A percentile compares a stretch with the other conserved stretches of the same genome.
These are phyloP conservation scores for Brotula barbata DNA, from an alignment of 2,797 vertebrate species.

Conservation along the genomic window DNA sequence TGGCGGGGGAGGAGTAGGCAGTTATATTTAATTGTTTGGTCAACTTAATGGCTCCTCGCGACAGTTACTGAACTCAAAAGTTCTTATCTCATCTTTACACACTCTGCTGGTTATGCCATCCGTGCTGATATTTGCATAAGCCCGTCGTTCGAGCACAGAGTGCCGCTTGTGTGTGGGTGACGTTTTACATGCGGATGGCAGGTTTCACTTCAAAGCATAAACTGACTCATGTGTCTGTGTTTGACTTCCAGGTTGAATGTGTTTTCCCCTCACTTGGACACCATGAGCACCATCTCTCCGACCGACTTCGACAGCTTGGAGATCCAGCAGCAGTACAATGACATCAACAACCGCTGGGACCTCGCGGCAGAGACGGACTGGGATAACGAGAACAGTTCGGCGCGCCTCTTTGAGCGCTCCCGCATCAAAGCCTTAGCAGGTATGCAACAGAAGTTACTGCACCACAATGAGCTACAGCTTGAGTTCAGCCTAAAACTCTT, in stretches of 20 bases:
- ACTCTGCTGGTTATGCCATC: constrained; percentile 37
- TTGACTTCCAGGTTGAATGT: constrained; percentile 62
- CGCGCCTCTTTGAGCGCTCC: constrained; percentile 90
- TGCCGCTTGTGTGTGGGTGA: constrained; percentile 31
- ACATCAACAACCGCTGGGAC: constrained; percentile 97
- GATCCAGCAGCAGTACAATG: constrained; percentile 95
- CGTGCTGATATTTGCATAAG: constrained; percentile 57
- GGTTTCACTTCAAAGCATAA: constrained; percentile 8
- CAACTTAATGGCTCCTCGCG: constrained; percentile 27
- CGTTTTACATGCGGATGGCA: constrained; percentile 4
- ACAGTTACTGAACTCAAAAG: constrained; percentile 31
- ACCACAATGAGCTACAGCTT: too few species aligned
- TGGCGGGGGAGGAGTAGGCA: constrained; percentile 12
- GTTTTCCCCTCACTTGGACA: constrained; percentile 66
- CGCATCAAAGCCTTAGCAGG: constrained; percentile 95
- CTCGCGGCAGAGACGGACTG: constrained; percentile 88
- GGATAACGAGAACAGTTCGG: constrained; percentile 96
- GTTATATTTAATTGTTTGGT: constrained; percentile 21
- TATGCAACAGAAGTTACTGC: too few species aligned
- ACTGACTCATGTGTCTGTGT: constrained; percentile 28
- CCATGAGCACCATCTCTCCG: constrained; percentile 91
- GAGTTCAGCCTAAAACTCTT: too few species aligned
- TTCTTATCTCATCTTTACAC: constrained; percentile 35
- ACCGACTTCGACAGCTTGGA: constrained; percentile 94
- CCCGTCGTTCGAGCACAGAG: constrained; percentile 34